phyloP scores from a whole-genome alignment of 2,113 vertebrate genomes.

The Motacilla tschutschensis region DNA sequence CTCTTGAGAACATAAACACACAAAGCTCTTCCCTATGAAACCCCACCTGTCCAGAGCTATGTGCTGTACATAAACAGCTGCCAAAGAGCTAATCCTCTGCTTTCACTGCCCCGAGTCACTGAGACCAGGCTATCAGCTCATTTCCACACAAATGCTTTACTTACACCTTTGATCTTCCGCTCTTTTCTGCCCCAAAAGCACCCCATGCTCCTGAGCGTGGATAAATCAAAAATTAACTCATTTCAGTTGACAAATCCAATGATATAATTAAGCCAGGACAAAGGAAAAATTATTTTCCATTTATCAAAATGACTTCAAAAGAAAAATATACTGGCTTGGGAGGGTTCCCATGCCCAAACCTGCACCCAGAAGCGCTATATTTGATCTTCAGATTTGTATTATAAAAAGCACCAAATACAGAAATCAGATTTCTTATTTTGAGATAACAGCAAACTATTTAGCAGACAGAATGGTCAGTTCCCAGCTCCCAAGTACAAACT shows the following conservation, averaged over 20 bases:
- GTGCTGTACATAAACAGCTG: background rate
- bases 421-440: background rate
- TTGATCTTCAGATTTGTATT: background rate
- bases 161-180: background rate
- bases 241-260: constrained; percentile 30
- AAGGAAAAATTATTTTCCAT: constrained; percentile 16
- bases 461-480: background rate
- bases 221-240: constrained; percentile 11
- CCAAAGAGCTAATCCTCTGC: constrained; percentile 41
- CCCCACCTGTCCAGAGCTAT: background rate
- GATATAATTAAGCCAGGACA: background rate
- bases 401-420: background rate
- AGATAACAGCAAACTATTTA: background rate
- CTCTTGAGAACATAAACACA: constrained; percentile 8
- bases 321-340: background rate
- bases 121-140: background rate
- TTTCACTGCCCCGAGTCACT: background rate
- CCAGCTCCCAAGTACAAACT: background rate
- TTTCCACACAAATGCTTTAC: background rate
- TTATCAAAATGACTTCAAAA: constrained; percentile 17
- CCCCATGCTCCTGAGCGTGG: background rate
- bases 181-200: constrained; percentile 11
- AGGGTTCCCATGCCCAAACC: background rate
- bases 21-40: background rate
- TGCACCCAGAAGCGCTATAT: background rate